Percentiles rank a stretch among this genome's conserved stretches.
These are phyloP conservation scores for Stratiolaelaps scimitus DNA, from an alignment of 1,140 invertebrate species.

Conservation along the genomic window DNA sequence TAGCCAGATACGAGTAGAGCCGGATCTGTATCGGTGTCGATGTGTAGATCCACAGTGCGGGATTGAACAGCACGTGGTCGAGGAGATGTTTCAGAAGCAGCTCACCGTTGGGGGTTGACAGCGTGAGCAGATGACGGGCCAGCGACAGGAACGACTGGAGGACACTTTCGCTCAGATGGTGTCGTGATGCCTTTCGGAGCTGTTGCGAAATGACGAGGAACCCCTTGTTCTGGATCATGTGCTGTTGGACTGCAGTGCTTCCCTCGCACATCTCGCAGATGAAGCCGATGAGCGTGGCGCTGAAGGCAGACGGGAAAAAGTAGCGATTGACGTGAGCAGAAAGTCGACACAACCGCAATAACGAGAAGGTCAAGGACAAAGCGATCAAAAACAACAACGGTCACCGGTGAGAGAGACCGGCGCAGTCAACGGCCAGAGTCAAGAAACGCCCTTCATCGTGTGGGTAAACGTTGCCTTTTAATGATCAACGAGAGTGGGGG, in stretches of 20 bases:
- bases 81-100: constrained; percentile 91
- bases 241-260: constrained; percentile 91
- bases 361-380: background rate
- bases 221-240: constrained; percentile 93
- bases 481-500: too few relatives aligned
- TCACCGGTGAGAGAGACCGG: too few relatives aligned
- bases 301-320: too few relatives aligned
- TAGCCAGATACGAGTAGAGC: constrained; percentile 91
- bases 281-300: constrained; percentile 77
- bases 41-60: constrained; percentile 94
- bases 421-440: too few relatives aligned
- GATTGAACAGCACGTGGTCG: constrained; percentile 97
- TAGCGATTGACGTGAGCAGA: too few relatives aligned
- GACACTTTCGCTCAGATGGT: constrained; percentile 84
- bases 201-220: constrained; percentile 96
- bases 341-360: background rate
- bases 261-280: constrained; percentile 93
- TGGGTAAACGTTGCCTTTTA: too few relatives aligned
- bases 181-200: constrained; percentile 77
- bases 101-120: constrained; percentile 79
- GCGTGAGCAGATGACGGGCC: constrained; percentile 90
- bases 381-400: too few relatives aligned
- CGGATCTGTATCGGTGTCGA: constrained; percentile 79
- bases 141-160: constrained; percentile 81
- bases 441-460: too few relatives aligned